Evolutionary conservation across 2,888 invertebrate genomes (phyloP), one percentile per base, ranked within the genome.

Genomic region (Hecatera dysodea): DNA sequence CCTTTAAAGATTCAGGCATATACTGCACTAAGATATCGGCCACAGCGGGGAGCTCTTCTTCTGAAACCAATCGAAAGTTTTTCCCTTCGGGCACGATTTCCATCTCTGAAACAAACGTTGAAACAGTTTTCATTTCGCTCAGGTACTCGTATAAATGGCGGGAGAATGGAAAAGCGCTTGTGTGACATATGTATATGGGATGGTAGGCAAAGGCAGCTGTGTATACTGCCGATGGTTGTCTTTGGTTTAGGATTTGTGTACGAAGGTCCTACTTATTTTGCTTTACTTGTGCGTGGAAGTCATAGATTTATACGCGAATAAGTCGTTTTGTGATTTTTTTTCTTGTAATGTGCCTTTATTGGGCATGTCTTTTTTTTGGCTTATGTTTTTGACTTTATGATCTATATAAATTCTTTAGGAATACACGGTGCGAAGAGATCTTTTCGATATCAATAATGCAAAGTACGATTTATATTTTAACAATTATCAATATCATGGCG

Each of bases 1-100:
- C 98, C 97, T 98, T 98, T 90, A 98, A 96, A 90, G 98, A 98
- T 96, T 98, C 98, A 91, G 98, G 98, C 96, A 98, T 97, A 96
- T 97, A 98, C 95, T 97, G 97, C 92, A 97, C 97, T 92, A 98
- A 97, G 92, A 97, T 96, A 93, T 98, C 97, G 94, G 98, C 96
- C 93, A 98, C 97, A 93, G 97, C 97, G 91, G 98, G 97, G 96
- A 98, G 97, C 96, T 98, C 98, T 93, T 98, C 97, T 96, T 98
- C 97, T 96, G 97, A 96, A 93, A 98, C 97, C 97, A 98, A 97
- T 97, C 98, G 97, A 96, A 98, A 98, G 97, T 98, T 97, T 97
- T 97, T 98, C 92, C 98, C 98, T 96, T 98, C 98, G 94, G 97
- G 96, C 96, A 97, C 97, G 97, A 98, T 97, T 97, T 98, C 98